Percentiles rank a stretch among this genome's conserved stretches.
These are phyloP conservation scores for Xanthia togata DNA, from an alignment of 2,888 invertebrate species.

Conservation along the genomic window DNA sequence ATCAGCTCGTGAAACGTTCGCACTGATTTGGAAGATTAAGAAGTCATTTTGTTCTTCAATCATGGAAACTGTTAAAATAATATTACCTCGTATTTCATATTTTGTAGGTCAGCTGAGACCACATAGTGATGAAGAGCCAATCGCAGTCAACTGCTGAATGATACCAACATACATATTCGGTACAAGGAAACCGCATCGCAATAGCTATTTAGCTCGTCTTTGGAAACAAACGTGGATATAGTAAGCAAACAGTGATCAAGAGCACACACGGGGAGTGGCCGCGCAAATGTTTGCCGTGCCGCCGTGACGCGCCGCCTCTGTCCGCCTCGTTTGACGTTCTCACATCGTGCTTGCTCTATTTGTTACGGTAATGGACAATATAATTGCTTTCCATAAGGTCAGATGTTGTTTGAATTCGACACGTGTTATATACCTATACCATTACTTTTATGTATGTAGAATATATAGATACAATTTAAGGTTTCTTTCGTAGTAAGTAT, in stretches of 20 bases:
- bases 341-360: conserved; percentile 81
- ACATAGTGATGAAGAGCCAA: no score
- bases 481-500: background rate
- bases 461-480: conserved; percentile 10
- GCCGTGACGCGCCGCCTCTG: conserved; percentile 70
- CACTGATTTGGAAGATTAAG: background rate
- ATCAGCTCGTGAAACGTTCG: no score
- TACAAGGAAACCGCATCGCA: background rate
- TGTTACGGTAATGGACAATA: conserved; percentile 85
- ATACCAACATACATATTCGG: background rate
- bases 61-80: background rate
- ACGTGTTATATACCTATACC: conserved; percentile 56
- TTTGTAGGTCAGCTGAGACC: background rate
- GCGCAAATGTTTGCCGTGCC: conserved; percentile 81
- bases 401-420: conserved; percentile 73
- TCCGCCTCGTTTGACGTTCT: conserved; percentile 73
- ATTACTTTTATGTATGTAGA: conserved; percentile 9
- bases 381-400: conserved; percentile 82
- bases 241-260: conserved; percentile 77
- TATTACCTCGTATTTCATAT: background rate
- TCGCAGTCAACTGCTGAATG: background rate
- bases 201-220: conserved; percentile 34
- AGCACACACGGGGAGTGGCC: conserved; percentile 80
- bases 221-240: conserved; percentile 66
- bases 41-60: background rate